Evolutionary conservation across 2,113 vertebrate species (phyloP).

Genomic region (Lampris megalopsis): DNA sequence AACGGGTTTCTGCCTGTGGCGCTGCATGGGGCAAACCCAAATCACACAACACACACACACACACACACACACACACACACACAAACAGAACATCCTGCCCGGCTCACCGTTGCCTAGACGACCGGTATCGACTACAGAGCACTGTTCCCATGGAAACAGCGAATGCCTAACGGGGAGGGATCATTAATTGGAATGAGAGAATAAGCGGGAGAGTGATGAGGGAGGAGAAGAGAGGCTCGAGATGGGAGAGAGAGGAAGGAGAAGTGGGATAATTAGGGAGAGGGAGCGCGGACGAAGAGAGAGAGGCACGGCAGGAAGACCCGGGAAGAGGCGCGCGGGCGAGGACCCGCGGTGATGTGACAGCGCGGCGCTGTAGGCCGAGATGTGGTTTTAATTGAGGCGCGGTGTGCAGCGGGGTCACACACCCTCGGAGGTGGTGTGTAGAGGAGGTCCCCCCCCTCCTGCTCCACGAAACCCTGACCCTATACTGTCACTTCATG

Average conservation of each 20-base stretch:
- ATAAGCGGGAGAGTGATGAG: constrained; percentile 65
- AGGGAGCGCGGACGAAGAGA: not conserved
- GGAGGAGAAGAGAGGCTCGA: constrained; percentile 35
- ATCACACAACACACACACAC: constrained; percentile 33
- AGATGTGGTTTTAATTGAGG: too few relatives aligned
- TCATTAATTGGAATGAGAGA: constrained; percentile 78
- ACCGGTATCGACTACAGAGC: constrained; percentile 76
- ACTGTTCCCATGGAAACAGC: constrained; percentile 82
- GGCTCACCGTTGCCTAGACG: constrained; percentile 73
- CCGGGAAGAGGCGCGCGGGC: not conserved
- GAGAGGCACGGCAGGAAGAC: constrained; percentile 42
- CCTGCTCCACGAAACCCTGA: too few relatives aligned
- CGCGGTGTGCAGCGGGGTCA: too few relatives aligned
- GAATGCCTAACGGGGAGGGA: constrained; percentile 78
- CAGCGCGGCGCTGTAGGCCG: not conserved
- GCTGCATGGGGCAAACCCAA: constrained; percentile 31
- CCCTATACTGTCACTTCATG: too few relatives aligned
- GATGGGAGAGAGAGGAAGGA: constrained; percentile 37
- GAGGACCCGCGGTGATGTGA: constrained; percentile 1
- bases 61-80: constrained; percentile 17
- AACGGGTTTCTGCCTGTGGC: constrained; percentile 4
- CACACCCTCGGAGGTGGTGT: too few relatives aligned
- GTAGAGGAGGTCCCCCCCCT: too few relatives aligned
- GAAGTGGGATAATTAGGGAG: constrained; percentile 44
- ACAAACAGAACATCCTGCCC: constrained; percentile 54